Percentiles rank a stretch among this genome's conserved stretches.
phyloP scores from a whole-genome alignment of 2,113 vertebrate species.

The Turnix velox region DNA sequence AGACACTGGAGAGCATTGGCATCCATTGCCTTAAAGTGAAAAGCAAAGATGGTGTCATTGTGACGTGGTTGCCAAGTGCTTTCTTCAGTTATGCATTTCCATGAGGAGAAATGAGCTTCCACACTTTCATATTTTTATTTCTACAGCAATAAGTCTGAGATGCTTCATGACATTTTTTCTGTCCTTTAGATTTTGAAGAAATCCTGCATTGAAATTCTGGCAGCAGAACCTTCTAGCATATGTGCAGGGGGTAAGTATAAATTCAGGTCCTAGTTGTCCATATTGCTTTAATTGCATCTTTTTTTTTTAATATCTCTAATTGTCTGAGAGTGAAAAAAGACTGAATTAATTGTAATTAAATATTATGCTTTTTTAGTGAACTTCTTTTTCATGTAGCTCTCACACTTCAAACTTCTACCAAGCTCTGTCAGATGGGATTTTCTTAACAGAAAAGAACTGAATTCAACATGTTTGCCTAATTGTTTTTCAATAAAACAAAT shows the following conservation, averaged over 20 bases:
- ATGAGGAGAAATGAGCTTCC: fast-evolving
- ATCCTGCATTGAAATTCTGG: slow-evolving; percentile 97
- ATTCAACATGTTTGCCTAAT: background rate
- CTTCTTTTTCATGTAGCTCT: background rate
- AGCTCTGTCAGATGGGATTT: background rate
- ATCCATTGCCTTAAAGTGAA: background rate
- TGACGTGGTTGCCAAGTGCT: fast-evolving
- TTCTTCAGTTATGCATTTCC: fast-evolving
- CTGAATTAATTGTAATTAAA: background rate
- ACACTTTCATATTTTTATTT: fast-evolving
- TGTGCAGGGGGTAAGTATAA: slow-evolving; percentile 90
- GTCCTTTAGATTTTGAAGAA: slow-evolving; percentile 89
- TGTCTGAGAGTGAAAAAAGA: background rate
- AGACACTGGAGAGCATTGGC: fast-evolving
- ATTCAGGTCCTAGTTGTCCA: background rate
- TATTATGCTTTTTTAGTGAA: background rate
- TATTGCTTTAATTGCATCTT: background rate
- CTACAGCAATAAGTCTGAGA: background rate
- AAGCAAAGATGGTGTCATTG: fast-evolving
- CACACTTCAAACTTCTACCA: background rate
- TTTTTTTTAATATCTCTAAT: too few species aligned
- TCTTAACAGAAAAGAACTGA: background rate
- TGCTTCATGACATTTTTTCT: background rate
- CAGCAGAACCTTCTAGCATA: slow-evolving; percentile 95
- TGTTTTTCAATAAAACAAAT: background rate